Conservation (phyloP, 2,888 invertebrate species). For the Rhodophaea formosa region DNA sequence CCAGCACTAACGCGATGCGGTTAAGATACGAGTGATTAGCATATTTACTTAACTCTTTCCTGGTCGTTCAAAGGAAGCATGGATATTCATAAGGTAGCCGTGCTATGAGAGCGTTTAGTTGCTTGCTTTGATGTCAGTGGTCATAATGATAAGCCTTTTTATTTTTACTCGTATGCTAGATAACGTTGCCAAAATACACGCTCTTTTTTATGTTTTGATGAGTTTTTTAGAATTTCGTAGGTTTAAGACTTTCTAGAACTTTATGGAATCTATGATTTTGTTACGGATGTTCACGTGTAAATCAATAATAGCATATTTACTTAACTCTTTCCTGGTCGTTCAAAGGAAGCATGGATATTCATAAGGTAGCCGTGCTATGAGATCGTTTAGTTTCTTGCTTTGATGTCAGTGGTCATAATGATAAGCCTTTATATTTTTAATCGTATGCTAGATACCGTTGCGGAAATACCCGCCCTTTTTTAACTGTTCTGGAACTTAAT, state of each 20-base stretch:
- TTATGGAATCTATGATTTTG: too few relatives aligned
- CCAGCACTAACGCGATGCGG: conserved; percentile 20
- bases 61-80: conserved; percentile 43
- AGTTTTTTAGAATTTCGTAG: too few relatives aligned
- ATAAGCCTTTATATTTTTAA: neutral
- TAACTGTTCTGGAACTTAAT: too few relatives aligned
- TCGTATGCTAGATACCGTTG: neutral
- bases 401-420: conserved; percentile 7
- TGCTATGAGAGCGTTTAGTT: neutral
- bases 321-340: conserved; percentile 35
- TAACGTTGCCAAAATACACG: too few relatives aligned
- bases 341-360: conserved; percentile 51
- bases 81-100: conserved; percentile 45
- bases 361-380: conserved; percentile 33
- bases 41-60: conserved; percentile 43
- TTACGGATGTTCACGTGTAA: too few relatives aligned
- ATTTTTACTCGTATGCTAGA: neutral
- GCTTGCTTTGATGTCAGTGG: conserved; percentile 6
- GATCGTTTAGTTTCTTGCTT: neutral
- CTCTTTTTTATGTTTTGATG: too few relatives aligned
- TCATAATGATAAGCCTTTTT: neutral
- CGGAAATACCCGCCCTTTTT: too few relatives aligned
- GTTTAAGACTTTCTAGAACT: too few relatives aligned
- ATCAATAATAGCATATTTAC: conserved; percentile 28
- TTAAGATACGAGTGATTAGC: conserved; percentile 40